Evolutionary conservation across 2,888 invertebrate genomes (phyloP).

Genomic region (Parascotia fuliginaria): DNA sequence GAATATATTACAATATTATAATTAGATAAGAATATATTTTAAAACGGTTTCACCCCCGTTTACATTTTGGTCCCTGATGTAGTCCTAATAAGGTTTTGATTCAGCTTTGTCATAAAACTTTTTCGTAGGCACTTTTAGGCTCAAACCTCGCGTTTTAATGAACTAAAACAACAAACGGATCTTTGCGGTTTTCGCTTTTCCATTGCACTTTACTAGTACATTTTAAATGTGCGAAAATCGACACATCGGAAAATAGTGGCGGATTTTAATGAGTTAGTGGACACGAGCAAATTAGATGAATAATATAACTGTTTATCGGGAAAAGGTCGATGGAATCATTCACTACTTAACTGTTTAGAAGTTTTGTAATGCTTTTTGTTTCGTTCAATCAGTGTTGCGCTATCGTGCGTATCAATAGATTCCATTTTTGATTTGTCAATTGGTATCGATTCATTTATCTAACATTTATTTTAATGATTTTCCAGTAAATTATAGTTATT

Average conservation of each 20-base stretch:
- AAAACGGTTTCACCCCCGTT: no score
- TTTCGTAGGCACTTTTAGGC: constrained; percentile 16
- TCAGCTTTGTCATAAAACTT: no score
- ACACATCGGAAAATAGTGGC: constrained; percentile 70
- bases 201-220: constrained; percentile 66
- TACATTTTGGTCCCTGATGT: no score
- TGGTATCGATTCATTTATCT: no score
- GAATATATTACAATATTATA: no score
- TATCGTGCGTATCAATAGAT: constrained; percentile 19
- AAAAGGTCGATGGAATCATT: constrained; percentile 50
- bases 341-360: constrained; percentile 48
- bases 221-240: constrained; percentile 69
- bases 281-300: constrained; percentile 66
- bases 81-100: no score
- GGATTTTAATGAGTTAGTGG: constrained; percentile 69
- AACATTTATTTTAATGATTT: no score
- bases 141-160: constrained; percentile 24
- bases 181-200: constrained; percentile 71
- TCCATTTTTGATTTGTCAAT: not conserved
- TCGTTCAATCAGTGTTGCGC: constrained; percentile 21
- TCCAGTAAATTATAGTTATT: no score
- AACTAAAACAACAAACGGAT: constrained; percentile 50
- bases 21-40: no score
- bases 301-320: constrained; percentile 61
- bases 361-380: constrained; percentile 36